Evolutionary conservation across 1,140 invertebrate genomes (phyloP), one percentile per base, ranked within the genome.

Genomic region (Drosophila cardini): DNA sequence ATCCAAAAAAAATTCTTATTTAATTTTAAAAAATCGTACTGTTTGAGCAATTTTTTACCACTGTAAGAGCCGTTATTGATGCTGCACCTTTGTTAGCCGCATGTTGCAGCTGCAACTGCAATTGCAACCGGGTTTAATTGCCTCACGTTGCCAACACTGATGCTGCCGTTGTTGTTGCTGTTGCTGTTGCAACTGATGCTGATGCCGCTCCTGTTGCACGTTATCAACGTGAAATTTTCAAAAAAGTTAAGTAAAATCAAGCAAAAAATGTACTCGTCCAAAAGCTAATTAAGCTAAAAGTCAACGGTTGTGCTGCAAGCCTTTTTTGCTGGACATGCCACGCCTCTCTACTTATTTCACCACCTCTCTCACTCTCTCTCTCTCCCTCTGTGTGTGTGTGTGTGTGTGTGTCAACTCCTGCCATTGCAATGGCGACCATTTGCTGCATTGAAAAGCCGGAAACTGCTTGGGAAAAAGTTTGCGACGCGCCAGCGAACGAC

Each of bases 201-300:
- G 9, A 9, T 21, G 21, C 34, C 7, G 30, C 38, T 61, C 40
- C 48, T 36, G 4, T 32, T 53, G 67, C 36, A 62, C 38, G 57
- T 58, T 62, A 62, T 62, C 48, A 70, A 62, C 48, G 11, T 45
- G 56, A 71, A 45, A 45, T 67, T 60, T 56, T 50, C 56, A 21
- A 72, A 72, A 72, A 80, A 64, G 52, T 62, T 15, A 40, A 13
- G 26, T 11, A 21, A 52, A 43, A 52, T 21, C 30, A 2, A 34
- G 9, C 21, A 43, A 53, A 34, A 43, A 52, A 61, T 42, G 18
- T 45, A 50, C 64, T 76, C 72, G 48, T 75, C 76, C 64, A 76
- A 87, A 89, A 87, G 84, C 83, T 89, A 87, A 87, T 87, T 87
- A 89, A 87, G 83, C 83, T 87, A 83, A 87, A 87, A 87, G 83